Base-by-base conservation (phyloP, 2,113 vertebrate genomes). In the Chauna torquata region DNA sequence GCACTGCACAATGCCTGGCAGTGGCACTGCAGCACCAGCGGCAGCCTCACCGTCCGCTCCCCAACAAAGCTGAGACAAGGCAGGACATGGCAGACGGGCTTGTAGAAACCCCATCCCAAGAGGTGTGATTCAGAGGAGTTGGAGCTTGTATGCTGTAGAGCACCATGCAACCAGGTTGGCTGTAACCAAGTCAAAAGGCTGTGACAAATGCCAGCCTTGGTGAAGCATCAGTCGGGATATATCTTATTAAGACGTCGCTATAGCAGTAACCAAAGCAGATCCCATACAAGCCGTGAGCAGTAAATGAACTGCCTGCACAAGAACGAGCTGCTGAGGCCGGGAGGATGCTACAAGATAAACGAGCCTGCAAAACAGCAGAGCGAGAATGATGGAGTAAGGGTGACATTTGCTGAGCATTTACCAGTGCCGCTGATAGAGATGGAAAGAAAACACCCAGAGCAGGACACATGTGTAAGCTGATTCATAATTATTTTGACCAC, bases 321-420 rank as follows among this genome's bases (percentile, higher is more conserved):
- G 36, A 71, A 71, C 0, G 1, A 83, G 71, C 54, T 69, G 19
- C 23, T 0, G 0, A 57, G 58, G 19, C 2, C 61, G 30, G 8
- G 11, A 42, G 25, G 38, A 62, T 57, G 82, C 49, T 80, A 22
- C 54, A 65, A 61, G 62, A 42, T 14, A 90, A 88, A 96, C 0
- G 3, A 57, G 45, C 30, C 75, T 66, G 20, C 30, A 69, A 83
- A 83, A 52, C 44, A 83, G 55, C 54, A 0, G 0, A 22, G 38
- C 44, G 24, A 69, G 11, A 83, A 57, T 12, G 55, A 54, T 5
- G 22, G 71, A 38, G 8, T 20, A 13, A 58, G 59, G 22, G 40
- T 79, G 42, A 62, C 58, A 28, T 88, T 82, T 76, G 49, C 47
- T 1, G 0, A 88, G 27, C 32, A 2, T 25, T 72, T 54, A 40